Evolutionary conservation across 2,113 vertebrate species (phyloP).

Genomic region (Cyprinodon variegatus): DNA sequence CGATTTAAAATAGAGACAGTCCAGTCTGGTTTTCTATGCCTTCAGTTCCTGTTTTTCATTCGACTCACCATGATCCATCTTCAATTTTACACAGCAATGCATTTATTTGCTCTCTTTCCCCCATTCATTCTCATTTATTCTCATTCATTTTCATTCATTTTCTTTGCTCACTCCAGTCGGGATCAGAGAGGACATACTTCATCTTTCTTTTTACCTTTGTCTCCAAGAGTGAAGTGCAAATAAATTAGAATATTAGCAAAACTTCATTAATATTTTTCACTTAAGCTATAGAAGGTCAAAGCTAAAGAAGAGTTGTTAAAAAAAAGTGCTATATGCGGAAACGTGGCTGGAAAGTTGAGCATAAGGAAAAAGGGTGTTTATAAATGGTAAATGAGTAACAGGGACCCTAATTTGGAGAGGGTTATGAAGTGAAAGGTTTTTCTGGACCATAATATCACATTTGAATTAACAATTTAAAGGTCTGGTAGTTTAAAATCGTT

Average conservation of each 20-base stretch:
- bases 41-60: not conserved
- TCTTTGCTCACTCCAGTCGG: not conserved
- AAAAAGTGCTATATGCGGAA: no score
- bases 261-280: no score
- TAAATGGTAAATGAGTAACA: no score
- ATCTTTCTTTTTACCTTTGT: not conserved
- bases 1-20: not conserved
- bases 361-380: no score
- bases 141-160: not conserved
- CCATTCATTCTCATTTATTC: not conserved
- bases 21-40: not conserved
- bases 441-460: no score
- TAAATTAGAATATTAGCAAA: not conserved
- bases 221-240: not conserved
- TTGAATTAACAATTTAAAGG: no score
- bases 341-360: no score
- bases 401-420: no score
- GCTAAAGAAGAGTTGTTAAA: no score
- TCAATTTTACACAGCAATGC: constrained; percentile 24
- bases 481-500: no score
- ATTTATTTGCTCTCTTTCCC: not conserved
- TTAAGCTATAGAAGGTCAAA: no score
- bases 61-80: constrained; percentile 11
- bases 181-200: not conserved
- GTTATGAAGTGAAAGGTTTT: no score